phyloP scores from a whole-genome alignment of 2,888 invertebrate genomes.

The Ptilodon capucinus region DNA sequence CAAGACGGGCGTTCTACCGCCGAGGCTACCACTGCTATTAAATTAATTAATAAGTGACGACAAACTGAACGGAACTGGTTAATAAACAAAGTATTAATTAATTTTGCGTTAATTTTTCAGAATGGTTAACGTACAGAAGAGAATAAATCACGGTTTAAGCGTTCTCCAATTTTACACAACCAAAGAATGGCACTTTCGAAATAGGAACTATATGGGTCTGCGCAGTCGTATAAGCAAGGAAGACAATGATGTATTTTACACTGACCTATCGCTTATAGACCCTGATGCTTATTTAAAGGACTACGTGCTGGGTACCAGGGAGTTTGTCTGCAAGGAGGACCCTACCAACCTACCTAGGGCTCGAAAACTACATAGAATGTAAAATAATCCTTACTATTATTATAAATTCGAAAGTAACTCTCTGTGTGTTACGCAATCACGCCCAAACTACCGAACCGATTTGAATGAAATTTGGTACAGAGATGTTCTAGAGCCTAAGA shows the following conservation, averaged over 20 bases:
- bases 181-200: slow-evolving; percentile 90
- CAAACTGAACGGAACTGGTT: too few relatives aligned
- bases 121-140: slow-evolving; percentile 85
- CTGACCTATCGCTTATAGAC: slow-evolving; percentile 57
- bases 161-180: slow-evolving; percentile 91
- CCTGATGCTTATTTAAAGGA: slow-evolving; percentile 57
- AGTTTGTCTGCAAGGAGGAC: slow-evolving; percentile 92
- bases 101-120: slow-evolving; percentile 50
- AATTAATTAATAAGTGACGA: too few relatives aligned
- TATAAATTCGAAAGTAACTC: too few relatives aligned
- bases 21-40: too few relatives aligned
- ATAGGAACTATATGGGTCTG: slow-evolving; percentile 82
- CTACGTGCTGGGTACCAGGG: slow-evolving; percentile 90
- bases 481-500: too few relatives aligned
- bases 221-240: slow-evolving; percentile 72
- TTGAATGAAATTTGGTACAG: too few relatives aligned
- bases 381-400: slow-evolving; percentile 35
- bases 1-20: too few relatives aligned
- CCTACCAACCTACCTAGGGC: slow-evolving; percentile 89
- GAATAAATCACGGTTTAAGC: slow-evolving; percentile 84
- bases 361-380: slow-evolving; percentile 84
- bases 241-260: slow-evolving; percentile 85
- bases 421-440: too few relatives aligned
- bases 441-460: too few relatives aligned
- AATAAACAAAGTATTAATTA: too few relatives aligned